Base-by-base conservation (phyloP, 2,113 vertebrate genomes). In the Thunnus maccoyii region DNA sequence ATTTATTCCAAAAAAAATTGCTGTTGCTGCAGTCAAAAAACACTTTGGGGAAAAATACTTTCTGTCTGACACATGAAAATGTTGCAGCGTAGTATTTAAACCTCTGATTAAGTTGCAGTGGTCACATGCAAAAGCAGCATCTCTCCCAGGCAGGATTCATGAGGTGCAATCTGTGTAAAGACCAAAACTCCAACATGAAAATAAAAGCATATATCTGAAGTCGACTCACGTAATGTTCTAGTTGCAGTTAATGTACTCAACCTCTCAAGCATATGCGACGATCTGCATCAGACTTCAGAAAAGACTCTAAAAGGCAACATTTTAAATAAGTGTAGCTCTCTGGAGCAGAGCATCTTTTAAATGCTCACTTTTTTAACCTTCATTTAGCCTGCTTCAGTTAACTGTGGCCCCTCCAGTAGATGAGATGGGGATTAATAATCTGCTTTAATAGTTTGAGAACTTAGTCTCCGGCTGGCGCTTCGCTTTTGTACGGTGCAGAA, bases 361-460 rank as follows among this genome's bases (percentile, higher is more conserved):
- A 72, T 61, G 46, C 50, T 60, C 47, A 12, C 4, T n/a, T 20
- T 30, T 62, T 52, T 5, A 70, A 74, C 65, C 55, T 58, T 58
- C 80, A 71, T 80, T 80, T 44, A 82, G 46, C 9, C 0, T 2
- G 62, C 41, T 20, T 17, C 62, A 60, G 82, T 70, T 66, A 70
- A 67, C 55, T 17, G 17, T 16, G 52, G 44, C 83, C 58, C 27
- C 41, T 80, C 22, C 52, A 17, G 16, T 18, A 56, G 65, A 72
- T 18, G 30, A 77, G 44, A 60, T 13, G 32, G 55, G n/a, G 83
- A 70, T 86, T 51, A 46, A 86, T 83, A 78, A 82, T 66, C 63
- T 46, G 54, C 18, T 76, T 76, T 77, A 14, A 41, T 54, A 46
- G 50, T 48, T 60, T 25, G 67, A 76, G 64, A 64, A 68, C 47